Conservation (phyloP, 2,113 vertebrate species). For the Macaca fascicularis region T2T-MFA8v1.1 NC_088376.1:35592501-35593000, state of each 20-base stretch:
- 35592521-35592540: slow-evolving; percentile 25
- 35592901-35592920: too few species aligned
- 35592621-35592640: neutral
- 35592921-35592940: too few species aligned
- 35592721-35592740: neutral
- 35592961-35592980: too few species aligned
- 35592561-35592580: neutral
- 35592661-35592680: neutral
- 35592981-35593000: too few species aligned
- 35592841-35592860: neutral
- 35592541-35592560: neutral
- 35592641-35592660: neutral
- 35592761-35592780: neutral
- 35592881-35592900: too few species aligned
- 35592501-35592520: slow-evolving; percentile 30
- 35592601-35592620: neutral
- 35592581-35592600: neutral
- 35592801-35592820: neutral
- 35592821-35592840: neutral
- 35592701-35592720: neutral
- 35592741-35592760: slow-evolving; percentile 7
- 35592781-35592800: slow-evolving; percentile 36
- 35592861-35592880: too few species aligned
- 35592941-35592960: too few species aligned
- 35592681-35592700: neutral